Evolutionary conservation across 2,113 vertebrate species (phyloP), one percentile per base, ranked within the genome.

Genomic region (Cyanocitta stelleri): DNA sequence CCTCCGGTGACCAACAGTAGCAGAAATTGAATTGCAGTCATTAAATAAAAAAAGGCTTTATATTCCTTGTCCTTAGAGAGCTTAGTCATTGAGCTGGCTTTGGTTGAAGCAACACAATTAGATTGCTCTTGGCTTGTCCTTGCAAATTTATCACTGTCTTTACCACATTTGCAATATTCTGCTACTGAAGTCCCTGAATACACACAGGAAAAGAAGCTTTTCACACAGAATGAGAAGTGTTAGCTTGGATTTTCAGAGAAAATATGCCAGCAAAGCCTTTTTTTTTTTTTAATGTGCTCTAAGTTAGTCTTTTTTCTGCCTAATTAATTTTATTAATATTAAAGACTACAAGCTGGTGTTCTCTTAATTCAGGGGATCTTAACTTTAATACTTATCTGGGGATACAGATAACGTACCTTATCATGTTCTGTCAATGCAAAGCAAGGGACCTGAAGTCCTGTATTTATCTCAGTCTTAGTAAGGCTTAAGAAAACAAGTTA

Each of bases 321-420:
- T 90, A 89, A 78, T 93, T 96, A 85, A 72, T 73, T 95, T 93
- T 71, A 83, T 93, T 91, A 93, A 76, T 85, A 62, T 89, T 87
- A 87, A 94, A 82, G 78, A 83, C 51, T 90, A 56, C 56, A 80
- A 75, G 54, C 27, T 68, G 87, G 9, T 12, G 35, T n/a, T 82
- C 73, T 33, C 39, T 90, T 89, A 75, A 87, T 93, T 92, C 73
- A 71, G 41, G 32, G 41, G 19, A 30, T 88, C 79, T 88, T 69
- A 94, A 73, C 78, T 74, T 58, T n/a, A 84, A 39, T 76, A 48
- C n/a, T 76, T 80, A 33, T 23, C 69, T 75, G 29, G 43, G 29
- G 62, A 74, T 61, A 6, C 41, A 27, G 41, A 69, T 33, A 78
- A 89, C 18, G 6, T 51, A 21, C 0, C 0, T 55, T 90, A 29